phyloP scores from a whole-genome alignment of 1,140 invertebrate genomes.

The Copidosoma floridanum region DNA sequence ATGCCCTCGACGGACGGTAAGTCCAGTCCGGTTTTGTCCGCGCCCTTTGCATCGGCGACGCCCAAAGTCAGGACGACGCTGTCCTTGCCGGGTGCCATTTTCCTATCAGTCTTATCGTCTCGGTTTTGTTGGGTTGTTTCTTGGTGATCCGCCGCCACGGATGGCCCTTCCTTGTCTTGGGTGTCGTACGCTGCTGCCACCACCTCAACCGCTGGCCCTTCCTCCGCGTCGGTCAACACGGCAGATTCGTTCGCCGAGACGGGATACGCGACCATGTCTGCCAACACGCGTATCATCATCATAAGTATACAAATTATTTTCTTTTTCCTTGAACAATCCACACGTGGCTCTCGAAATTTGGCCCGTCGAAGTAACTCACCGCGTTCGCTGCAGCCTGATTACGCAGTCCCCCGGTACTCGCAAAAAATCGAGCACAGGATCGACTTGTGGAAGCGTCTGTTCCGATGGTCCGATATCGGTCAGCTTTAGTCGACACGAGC shows the following conservation, averaged over 20 bases:
- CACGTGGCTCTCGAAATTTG: no score
- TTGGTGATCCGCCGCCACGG: not conserved
- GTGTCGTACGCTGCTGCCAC: conserved; percentile 8
- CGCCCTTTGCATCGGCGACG: conserved; percentile 18
- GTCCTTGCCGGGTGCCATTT: conserved; percentile 29
- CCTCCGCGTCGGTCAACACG: conserved; percentile 34
- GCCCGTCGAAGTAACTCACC: no score
- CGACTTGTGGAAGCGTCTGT: conserved; percentile 51
- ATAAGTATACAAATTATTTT: no score
- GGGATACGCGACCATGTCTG: conserved; percentile 51
- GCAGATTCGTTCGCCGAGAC: conserved; percentile 43
- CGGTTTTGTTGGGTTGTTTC: conserved; percentile 9
- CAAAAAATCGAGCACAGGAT: conserved; percentile 38
- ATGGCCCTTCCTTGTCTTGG: conserved; percentile 4
- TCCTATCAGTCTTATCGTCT: not conserved
- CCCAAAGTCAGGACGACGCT: conserved; percentile 30
- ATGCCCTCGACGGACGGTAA: conserved; percentile 26
- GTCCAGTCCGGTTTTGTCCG: conserved; percentile 30
- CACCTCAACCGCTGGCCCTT: conserved; percentile 13
- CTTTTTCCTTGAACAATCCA: no score
- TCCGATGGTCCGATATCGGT: conserved; percentile 52
- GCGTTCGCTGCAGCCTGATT: not conserved
- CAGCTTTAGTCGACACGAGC: conserved; percentile 47
- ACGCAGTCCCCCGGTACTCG: conserved; percentile 9
- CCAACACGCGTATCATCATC: no score